These are phyloP conservation scores for Echinarachnius parma DNA, from an alignment of 53 echinoderm and acorn worm genomes.

Conservation along the genomic window DNA sequence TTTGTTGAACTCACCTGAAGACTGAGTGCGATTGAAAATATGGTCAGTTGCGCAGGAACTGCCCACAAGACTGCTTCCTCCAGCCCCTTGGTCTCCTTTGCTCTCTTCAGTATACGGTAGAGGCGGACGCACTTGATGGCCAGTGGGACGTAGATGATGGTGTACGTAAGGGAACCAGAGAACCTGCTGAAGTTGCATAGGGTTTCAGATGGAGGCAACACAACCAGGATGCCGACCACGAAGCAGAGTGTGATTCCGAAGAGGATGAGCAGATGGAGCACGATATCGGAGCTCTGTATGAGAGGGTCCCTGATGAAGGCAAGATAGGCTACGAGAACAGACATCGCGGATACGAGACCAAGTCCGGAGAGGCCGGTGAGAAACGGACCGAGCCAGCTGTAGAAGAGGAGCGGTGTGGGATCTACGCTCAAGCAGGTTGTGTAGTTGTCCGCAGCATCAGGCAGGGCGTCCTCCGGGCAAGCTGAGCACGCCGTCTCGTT, in stretches of 20 bases:
- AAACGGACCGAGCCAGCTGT: conserved; percentile 53
- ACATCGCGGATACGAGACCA: conserved; percentile 43
- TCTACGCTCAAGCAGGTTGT: conserved; percentile 57
- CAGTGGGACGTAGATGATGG: conserved; percentile 75
- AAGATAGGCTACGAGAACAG: conserved; percentile 42
- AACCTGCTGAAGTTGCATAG: conserved; percentile 56
- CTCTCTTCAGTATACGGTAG: conserved; percentile 71
- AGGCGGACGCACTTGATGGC: conserved; percentile 66
- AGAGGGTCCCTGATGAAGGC: conserved; percentile 53
- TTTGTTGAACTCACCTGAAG: conserved; percentile 53
- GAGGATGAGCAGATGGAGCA: conserved; percentile 56
- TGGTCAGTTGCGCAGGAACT: conserved; percentile 46
- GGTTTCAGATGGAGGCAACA: conserved; percentile 10
- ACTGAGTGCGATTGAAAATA: conserved; percentile 42
- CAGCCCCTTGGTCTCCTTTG: conserved; percentile 62
- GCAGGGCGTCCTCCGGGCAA: conserved; percentile 58
- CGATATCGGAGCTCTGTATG: conserved; percentile 57
- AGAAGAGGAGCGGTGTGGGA: conserved; percentile 47
- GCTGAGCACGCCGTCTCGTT: conserved; percentile 50
- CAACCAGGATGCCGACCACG: conserved; percentile 46
- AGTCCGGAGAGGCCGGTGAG: conserved; percentile 39
- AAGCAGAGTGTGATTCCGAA: conserved; percentile 41
- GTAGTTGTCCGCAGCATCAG: conserved; percentile 48
- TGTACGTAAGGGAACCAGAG: conserved; percentile 49
- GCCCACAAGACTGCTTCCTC: conserved; percentile 62